phyloP scores from a whole-genome alignment of 2,888 invertebrate species.

The Eupithecia dodoneata region DNA sequence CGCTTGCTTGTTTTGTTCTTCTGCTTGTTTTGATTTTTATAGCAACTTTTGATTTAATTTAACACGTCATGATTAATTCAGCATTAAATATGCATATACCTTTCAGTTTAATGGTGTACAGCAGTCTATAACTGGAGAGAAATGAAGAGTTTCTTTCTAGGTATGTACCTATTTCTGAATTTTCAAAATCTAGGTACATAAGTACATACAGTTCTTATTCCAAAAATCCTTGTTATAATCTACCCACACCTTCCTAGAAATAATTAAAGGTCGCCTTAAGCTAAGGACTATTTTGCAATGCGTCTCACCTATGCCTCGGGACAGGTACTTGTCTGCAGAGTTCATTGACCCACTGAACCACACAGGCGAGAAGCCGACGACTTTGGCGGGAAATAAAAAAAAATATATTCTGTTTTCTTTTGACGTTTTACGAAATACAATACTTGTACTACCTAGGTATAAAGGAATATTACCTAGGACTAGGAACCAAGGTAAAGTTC shows the following conservation, averaged over 20 bases:
- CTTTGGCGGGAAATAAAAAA: constrained; percentile 33
- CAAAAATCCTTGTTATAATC: background rate
- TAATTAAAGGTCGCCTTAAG: background rate
- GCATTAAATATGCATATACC: background rate
- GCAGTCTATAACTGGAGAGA: background rate
- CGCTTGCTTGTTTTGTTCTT: constrained; percentile 16
- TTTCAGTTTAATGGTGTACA: background rate
- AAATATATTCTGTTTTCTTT: background rate
- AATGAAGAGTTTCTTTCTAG: too few species aligned
- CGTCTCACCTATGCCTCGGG: constrained; percentile 56
- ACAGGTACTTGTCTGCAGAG: constrained; percentile 58
- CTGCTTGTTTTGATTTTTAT: background rate
- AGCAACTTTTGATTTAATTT: background rate
- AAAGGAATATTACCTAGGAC: too few species aligned
- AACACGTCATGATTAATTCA: background rate
- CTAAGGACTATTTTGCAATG: constrained; percentile 70
- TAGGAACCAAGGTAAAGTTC: too few species aligned
- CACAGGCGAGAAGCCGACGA: constrained; percentile 41
- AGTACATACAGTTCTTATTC: background rate
- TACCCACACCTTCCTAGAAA: background rate
- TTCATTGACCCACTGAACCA: constrained; percentile 80
- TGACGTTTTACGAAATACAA: background rate
- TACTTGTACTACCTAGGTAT: too few species aligned
- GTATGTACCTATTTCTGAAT: too few species aligned
- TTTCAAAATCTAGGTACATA: too few species aligned